Evolutionary conservation across 2,797 vertebrate genomes (phyloP), one percentile per base, ranked within the genome.

Genomic region (Martes flavigula): DNA sequence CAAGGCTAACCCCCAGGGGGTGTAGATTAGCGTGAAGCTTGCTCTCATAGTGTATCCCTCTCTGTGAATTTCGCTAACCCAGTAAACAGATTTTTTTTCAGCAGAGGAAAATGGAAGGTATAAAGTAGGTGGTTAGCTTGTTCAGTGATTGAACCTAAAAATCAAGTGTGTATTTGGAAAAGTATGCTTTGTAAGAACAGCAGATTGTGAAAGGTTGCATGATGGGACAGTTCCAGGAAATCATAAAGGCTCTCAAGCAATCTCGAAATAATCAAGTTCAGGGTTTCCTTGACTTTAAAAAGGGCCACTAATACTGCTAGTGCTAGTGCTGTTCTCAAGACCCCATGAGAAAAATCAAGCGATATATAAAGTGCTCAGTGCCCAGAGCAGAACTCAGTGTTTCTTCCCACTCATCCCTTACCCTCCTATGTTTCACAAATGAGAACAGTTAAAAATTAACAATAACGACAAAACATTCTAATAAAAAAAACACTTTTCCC

Each of bases 21-120:
- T 23, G 7, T 4, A n/a, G 23, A n/a, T 81, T 48, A 40, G 13
- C 0, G 0, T 0, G 0, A 4, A 7, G 2, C 35, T 0, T 1
- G 14, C 32, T 56, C 14, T 32, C 21, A 12, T 11, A 40, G 43
- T 7, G 2, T 10, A 9, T 35, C 3, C 3, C 8, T 1, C 15
- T 7, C 46, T 88, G n/a, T 7, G 60, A 43, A 4, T 43, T 87
- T 92, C 46, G 4, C 38, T 82, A 21, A 60, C 54, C 9, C 62
- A 10, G 13, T 84, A 85, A 96, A 90, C 20, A 73, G 51, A 25
- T 1, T 3, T 40, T 15, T 15, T 68, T 91, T 60, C 10, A 23
- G n/a, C 46, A 88, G 15, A 20, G 5, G 5, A 51, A 77, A 27
- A 15, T 48, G 72, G 43, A 54, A 48, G 21, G 3, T 81, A 58